Evolutionary conservation across 2,888 invertebrate genomes (phyloP), one percentile per base, ranked within the genome.

Genomic region (Loripinus fragilis): DNA sequence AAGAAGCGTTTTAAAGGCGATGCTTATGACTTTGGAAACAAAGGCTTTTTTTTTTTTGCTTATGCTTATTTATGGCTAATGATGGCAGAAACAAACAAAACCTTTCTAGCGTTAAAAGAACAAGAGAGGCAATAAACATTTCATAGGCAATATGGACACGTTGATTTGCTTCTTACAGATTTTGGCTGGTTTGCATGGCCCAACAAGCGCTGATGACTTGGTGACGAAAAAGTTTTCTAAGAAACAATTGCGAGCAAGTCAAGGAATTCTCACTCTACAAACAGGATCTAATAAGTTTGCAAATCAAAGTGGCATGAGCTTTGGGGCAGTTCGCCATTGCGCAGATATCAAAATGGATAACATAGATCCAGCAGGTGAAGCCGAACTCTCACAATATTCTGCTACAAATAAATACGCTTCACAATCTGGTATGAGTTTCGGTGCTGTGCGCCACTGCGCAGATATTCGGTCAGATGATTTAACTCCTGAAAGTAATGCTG

Each of bases 321-420:
- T 92, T 71, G 92, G 92, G 0, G 80, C 79, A 20, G 86, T 87
- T 0, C 86, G 93, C 55, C 93, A 93, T 76, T 90, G 90, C 12
- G 88, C 91, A 41, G 93, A 93, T 80, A 93, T 93, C 76, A 76
- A 90, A 45, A 88, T 90, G 42, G 93, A 92, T 71, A 91, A 92
- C 50, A 81, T 88, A 71, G 76, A 78, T 60, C 82, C 83, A 41
- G 89, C 89, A 66, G 90, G 92, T 12, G 89, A 90, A 2, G 86
- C 87, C 10, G 79, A n/a, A n/a, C n/a, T n/a, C n/a, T n/a, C n/a
- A n/a, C n/a, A n/a, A n/a, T n/a, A n/a, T n/a, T n/a, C n/a, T n/a
- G n/a, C n/a, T n/a, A n/a, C n/a, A n/a, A 93, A 92, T 86, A 88
- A 89, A 73, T 88, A 84, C 52, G 92, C 93, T 33, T 88, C 85